Evolutionary conservation across 1,140 invertebrate species (phyloP).

Genomic region (Olivierus martensii): DNA sequence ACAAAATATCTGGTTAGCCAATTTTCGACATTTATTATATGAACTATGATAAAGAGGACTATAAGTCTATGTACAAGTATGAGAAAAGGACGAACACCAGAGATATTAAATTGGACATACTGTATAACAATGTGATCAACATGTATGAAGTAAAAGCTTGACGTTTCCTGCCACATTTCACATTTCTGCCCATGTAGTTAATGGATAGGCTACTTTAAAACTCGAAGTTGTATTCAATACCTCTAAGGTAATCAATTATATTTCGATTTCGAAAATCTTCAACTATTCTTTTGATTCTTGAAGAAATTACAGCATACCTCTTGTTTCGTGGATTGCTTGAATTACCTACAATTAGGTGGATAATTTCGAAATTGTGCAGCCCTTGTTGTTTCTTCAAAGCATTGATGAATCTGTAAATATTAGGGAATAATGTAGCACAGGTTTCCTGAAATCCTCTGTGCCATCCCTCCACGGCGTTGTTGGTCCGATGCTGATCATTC

Average conservation of each 20-base stretch:
- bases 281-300: neutral
- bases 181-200: too few relatives aligned
- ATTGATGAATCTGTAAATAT: neutral
- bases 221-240: neutral
- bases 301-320: neutral
- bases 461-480: neutral
- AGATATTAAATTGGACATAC: too few relatives aligned
- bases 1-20: too few relatives aligned
- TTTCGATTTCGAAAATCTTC: neutral
- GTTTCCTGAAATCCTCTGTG: neutral
- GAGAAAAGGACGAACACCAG: too few relatives aligned
- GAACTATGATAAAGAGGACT: too few relatives aligned
- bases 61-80: too few relatives aligned
- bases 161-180: too few relatives aligned
- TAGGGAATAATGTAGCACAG: neutral
- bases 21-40: too few relatives aligned
- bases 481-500: neutral
- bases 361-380: neutral
- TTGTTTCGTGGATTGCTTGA: neutral
- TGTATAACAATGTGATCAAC: too few relatives aligned
- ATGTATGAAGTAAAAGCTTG: too few relatives aligned
- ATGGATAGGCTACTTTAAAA: too few relatives aligned
- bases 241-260: neutral
- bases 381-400: neutral
- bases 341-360: neutral